These are phyloP conservation scores for Phrynocephalus vlangalii DNA, from an alignment of 2,797 vertebrate genomes.

Conservation along the genomic window DNA sequence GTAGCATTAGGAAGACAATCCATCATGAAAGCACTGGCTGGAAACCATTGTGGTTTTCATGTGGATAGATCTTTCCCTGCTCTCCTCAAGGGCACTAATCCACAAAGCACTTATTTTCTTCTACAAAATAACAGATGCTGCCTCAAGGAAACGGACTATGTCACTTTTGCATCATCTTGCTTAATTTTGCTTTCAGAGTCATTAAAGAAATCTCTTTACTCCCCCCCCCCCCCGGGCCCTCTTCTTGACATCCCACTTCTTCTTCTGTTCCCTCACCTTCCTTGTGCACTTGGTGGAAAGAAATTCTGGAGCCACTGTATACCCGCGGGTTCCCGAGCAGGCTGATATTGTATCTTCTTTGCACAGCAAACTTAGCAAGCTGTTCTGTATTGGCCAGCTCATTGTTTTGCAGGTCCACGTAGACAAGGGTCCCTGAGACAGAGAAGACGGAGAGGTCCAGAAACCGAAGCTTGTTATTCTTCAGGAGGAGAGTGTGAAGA, in stretches of 20 bases:
- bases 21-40: no score
- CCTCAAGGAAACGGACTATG: not conserved
- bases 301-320: not conserved
- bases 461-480: constrained; percentile 66
- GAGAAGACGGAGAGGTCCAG: constrained; percentile 43
- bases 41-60: not conserved
- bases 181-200: not conserved
- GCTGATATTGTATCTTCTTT: not conserved
- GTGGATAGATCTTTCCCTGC: not conserved
- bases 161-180: no score
- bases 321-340: constrained; percentile 65
- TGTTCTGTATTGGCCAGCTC: constrained; percentile 4
- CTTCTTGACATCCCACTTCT: fast-evolving
- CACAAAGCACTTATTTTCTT: not conserved
- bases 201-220: not conserved
- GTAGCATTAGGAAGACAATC: no score
- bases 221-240: not conserved
- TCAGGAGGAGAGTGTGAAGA: constrained; percentile 71
- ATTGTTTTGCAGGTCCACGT: constrained; percentile 69
- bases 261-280: constrained; percentile 51
- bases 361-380: constrained; percentile 48
- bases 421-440: constrained; percentile 55
- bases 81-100: not conserved
- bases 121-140: not conserved
- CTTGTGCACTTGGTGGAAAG: constrained; percentile 56